A percentile compares a stretch with the other conserved stretches of the same genome.
Conservation (phyloP, 2,797 vertebrate genomes). For the Champsocephalus gunnari region DNA sequence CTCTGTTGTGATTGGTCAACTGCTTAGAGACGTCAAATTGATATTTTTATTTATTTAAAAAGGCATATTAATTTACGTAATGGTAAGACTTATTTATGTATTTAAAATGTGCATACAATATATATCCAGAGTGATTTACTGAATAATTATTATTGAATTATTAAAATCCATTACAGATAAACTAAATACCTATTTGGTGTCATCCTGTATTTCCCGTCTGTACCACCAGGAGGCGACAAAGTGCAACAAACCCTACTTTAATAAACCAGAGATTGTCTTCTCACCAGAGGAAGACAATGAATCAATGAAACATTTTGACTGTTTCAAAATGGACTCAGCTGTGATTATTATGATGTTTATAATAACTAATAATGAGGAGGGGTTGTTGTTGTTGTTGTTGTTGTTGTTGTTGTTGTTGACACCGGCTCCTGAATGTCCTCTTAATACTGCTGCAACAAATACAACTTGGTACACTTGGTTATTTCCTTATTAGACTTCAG, state of each 20-base stretch:
- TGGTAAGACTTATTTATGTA: too few relatives aligned
- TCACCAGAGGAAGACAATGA: neutral
- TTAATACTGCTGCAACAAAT: neutral
- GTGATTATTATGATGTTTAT: neutral
- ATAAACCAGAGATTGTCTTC: neutral
- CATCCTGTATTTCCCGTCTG: neutral
- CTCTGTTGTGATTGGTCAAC: too few relatives aligned
- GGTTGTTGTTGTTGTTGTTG: neutral
- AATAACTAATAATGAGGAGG: neutral
- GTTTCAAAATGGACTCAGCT: neutral
- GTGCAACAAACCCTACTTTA: neutral
- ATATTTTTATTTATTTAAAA: too few relatives aligned
- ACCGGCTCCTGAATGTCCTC: neutral
- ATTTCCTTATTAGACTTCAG: neutral
- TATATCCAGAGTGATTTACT: too few relatives aligned
- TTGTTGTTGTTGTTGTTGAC: neutral
- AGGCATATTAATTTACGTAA: too few relatives aligned
- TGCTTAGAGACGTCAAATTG: too few relatives aligned
- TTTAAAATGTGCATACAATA: too few relatives aligned
- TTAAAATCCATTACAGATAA: neutral
- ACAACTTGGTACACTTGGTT: neutral
- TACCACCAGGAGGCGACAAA: slow-evolving; percentile 40
- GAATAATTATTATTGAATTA: neutral
- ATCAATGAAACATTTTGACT: too few relatives aligned
- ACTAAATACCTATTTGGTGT: neutral